These are phyloP conservation scores for Geranospiza caerulescens DNA, from an alignment of 2,797 vertebrate species.

Conservation along the genomic window DNA sequence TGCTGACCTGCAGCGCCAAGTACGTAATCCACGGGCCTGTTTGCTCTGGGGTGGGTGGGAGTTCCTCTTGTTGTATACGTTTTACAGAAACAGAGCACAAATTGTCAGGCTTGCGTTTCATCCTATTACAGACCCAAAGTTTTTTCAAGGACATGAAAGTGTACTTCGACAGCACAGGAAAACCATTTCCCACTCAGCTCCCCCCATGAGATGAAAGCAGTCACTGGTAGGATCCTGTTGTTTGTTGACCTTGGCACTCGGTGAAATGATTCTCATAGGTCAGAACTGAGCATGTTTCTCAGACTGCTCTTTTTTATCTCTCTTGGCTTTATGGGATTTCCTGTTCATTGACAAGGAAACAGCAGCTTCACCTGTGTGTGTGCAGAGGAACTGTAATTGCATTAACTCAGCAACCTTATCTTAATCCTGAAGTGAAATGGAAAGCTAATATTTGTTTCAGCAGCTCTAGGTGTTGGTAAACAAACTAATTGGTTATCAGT, in stretches of 20 bases:
- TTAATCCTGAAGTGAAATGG: neutral
- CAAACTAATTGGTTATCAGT: neutral
- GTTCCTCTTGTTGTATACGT: rapidly evolving
- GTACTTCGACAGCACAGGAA: conserved; percentile 8
- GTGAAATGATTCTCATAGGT: conserved; percentile 17
- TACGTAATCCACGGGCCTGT: neutral
- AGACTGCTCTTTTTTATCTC: conserved; percentile 35
- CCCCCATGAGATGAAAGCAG: conserved; percentile 50
- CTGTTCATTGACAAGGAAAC: neutral
- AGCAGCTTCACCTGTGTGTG: conserved; percentile 11
- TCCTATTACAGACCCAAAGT: neutral
- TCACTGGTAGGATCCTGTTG: conserved; percentile 18
- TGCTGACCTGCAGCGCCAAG: neutral
- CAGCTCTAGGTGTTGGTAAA: neutral
- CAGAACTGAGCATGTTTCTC: conserved; percentile 45
- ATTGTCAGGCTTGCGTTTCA: neutral
- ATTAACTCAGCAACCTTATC: neutral
- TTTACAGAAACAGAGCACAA: neutral
- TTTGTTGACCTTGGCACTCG: conserved; percentile 43
- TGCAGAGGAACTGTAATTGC: neutral
- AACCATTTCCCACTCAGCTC: conserved; percentile 39
- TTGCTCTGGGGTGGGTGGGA: neutral
- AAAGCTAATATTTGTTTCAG: neutral
- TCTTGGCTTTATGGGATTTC: conserved; percentile 30
- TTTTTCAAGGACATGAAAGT: neutral